phyloP scores from a whole-genome alignment of 1,140 invertebrate genomes.

The Drosophila insularis region DNA sequence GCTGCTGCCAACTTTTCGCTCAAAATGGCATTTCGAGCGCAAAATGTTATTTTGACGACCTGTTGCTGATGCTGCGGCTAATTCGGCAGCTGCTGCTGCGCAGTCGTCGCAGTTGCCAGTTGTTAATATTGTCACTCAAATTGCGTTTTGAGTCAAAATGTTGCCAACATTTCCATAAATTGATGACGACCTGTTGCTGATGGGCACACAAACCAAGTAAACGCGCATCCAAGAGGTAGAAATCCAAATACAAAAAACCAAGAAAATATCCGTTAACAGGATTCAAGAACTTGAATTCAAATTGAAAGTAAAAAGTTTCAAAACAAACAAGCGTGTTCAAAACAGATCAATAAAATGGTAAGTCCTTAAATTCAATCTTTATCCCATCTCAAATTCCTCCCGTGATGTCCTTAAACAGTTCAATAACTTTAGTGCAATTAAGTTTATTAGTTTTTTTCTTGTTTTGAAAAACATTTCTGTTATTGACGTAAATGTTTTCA shows the following conservation, averaged over 20 bases:
- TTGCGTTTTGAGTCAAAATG: constrained; percentile 74
- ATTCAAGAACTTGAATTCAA: constrained; percentile 6
- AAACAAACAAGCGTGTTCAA: not conserved
- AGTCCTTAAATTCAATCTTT: constrained; percentile 32
- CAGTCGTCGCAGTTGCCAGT: constrained; percentile 1
- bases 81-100: not conserved
- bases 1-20: constrained; percentile 37
- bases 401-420: constrained; percentile 5
- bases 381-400: not conserved
- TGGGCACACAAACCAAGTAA: constrained; percentile 61
- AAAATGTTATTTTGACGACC: not conserved
- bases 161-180: constrained; percentile 72
- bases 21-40: constrained; percentile 69
- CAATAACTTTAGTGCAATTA: constrained; percentile 21
- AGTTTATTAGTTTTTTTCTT: not conserved
- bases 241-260: constrained; percentile 6
- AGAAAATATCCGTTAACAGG: constrained; percentile 37
- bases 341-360: constrained; percentile 39
- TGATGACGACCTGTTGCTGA: constrained; percentile 59
- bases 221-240: constrained; percentile 61
- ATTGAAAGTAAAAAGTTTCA: constrained; percentile 11
- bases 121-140: constrained; percentile 49
- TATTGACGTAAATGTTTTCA: constrained; percentile 43
- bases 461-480: not conserved
- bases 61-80: constrained; percentile 18